Evolutionary conservation across 2,113 vertebrate genomes (phyloP).

Genomic region (Cyprinodon variegatus): DNA sequence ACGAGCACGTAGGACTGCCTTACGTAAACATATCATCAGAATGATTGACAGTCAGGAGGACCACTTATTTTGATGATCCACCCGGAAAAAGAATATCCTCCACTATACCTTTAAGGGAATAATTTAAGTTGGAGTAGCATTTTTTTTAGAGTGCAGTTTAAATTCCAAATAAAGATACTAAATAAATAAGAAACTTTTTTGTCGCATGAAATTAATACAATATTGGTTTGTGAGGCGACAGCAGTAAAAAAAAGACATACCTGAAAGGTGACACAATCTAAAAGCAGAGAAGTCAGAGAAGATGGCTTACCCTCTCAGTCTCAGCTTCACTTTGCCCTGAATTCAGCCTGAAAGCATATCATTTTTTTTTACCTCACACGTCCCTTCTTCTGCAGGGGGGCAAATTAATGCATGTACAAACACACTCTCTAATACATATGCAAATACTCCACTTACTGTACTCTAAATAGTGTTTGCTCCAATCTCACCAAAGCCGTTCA

Average conservation of each 20-base stretch:
- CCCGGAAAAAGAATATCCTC: too few species aligned
- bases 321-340: constrained; percentile 26
- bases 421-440: not conserved
- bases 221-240: not conserved
- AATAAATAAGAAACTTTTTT: too few species aligned
- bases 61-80: too few species aligned
- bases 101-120: too few species aligned
- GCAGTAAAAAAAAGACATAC: constrained; percentile 7
- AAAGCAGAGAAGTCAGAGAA: constrained; percentile 19
- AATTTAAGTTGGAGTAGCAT: too few species aligned
- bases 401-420: constrained; percentile 9
- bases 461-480: constrained; percentile 36
- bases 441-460: constrained; percentile 16
- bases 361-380: constrained; percentile 40
- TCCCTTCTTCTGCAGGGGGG: constrained; percentile 33
- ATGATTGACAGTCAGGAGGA: too few species aligned
- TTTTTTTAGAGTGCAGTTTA: too few species aligned
- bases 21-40: too few species aligned
- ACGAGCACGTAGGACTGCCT: too few species aligned
- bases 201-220: not conserved
- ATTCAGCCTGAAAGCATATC: constrained; percentile 40
- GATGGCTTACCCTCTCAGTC: constrained; percentile 28
- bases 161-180: too few species aligned
- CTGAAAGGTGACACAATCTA: constrained; percentile 13
- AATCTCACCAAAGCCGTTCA: constrained; percentile 47